Evolutionary conservation across 2,797 vertebrate species (phyloP).

Genomic region (Rachycentron canadum): DNA sequence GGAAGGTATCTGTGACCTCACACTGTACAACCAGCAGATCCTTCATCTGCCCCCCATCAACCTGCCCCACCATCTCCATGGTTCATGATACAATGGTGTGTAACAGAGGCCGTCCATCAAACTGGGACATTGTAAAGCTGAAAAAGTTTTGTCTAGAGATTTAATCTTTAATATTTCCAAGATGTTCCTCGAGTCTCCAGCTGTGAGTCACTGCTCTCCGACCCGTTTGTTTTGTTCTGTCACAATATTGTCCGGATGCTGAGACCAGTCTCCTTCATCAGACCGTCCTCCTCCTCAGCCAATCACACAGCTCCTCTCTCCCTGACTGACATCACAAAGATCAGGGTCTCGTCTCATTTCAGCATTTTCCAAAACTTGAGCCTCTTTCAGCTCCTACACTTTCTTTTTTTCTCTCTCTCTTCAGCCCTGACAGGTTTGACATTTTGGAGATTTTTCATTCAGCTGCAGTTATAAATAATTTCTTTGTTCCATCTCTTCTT

Average conservation of each 20-base stretch:
- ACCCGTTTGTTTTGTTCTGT: not conserved
- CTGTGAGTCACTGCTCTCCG: not conserved
- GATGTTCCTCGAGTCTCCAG: not conserved
- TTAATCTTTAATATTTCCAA: no score
- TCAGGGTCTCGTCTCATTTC: not conserved
- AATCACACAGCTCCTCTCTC: not conserved
- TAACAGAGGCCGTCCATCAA: no score
- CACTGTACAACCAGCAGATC: no score
- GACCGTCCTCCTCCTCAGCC: not conserved
- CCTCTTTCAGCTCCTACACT: no score
- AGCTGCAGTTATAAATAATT: slow-evolving; percentile 11
- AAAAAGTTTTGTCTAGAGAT: not conserved
- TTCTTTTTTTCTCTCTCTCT: no score
- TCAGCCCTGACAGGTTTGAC: slow-evolving; percentile 2
- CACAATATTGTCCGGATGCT: not conserved
- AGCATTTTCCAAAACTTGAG: not conserved
- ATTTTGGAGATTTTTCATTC: slow-evolving; percentile 10
- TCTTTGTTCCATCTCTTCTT: slow-evolving; percentile 1
- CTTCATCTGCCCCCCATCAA: no score
- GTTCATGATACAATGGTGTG: no score
- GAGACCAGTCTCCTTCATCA: no score
- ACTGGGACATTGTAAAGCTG: no score
- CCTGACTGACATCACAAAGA: not conserved
- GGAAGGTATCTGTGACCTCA: no score
- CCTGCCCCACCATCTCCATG: no score